Evolutionary conservation across 2,113 vertebrate genomes (phyloP).

Genomic region (Ibidorhyncha struthersii): DNA sequence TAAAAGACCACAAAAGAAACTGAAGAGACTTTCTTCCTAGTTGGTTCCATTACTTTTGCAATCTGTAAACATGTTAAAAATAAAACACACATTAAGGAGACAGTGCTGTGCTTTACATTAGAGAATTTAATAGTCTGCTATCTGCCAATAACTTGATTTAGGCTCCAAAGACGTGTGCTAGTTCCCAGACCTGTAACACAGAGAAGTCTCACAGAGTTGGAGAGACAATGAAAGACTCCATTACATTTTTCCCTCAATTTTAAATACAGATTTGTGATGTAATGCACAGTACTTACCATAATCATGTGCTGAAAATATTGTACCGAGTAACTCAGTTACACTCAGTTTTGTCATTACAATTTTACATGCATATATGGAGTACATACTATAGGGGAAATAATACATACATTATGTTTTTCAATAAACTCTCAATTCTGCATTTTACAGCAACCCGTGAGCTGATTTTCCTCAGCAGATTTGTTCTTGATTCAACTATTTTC

Average conservation of each 20-base stretch:
- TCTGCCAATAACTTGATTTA: not conserved
- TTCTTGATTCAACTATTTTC: not conserved
- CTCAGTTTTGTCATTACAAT: not conserved
- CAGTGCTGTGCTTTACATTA: not conserved
- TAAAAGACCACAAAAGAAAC: not conserved
- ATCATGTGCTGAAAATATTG: not conserved
- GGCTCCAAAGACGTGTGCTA: not conserved
- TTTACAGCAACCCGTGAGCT: not conserved
- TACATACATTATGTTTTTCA: rapidly evolving
- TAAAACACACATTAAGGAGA: not conserved
- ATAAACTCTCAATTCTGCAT: not conserved
- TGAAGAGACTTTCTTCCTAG: not conserved
- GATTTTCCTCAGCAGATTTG: not conserved
- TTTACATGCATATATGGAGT: not conserved
- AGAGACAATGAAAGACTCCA: not conserved
- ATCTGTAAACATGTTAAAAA: not conserved
- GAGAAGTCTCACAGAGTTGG: not conserved
- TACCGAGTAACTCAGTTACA: not conserved
- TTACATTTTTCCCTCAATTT: not conserved
- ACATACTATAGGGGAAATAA: not conserved
- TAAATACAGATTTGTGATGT: not conserved
- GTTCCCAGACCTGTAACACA: not conserved
- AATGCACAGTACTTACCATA: not conserved
- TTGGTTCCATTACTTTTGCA: not conserved
- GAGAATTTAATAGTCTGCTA: not conserved